Conservation (phyloP, 2,888 invertebrate species). For the Sminthurinus aureus region DNA sequence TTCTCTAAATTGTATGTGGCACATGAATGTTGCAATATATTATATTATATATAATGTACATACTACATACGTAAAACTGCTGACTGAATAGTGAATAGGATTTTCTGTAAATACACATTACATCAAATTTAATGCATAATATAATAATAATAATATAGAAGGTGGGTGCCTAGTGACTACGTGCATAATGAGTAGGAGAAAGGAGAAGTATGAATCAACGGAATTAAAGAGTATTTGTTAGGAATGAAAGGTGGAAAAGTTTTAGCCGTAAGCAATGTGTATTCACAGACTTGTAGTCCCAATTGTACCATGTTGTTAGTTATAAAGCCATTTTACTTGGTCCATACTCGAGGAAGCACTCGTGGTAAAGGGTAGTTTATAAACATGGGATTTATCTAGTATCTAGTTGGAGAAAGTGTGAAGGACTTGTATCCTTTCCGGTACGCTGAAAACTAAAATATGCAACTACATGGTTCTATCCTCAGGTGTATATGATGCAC, state of each 20-base stretch:
- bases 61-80: too few species aligned
- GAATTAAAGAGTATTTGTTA: too few species aligned
- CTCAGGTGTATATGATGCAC: neutral
- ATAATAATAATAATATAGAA: too few species aligned
- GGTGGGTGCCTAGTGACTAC: too few species aligned
- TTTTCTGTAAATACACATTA: too few species aligned
- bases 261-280: too few species aligned
- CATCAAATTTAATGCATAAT: too few species aligned
- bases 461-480: neutral
- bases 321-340: neutral
- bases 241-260: too few species aligned
- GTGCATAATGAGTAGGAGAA: neutral
- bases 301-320: neutral
- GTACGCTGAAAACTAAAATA: neutral
- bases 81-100: too few species aligned
- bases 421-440: neutral
- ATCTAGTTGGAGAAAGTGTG: neutral
- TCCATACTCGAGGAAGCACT: neutral
- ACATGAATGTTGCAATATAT: neutral
- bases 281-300: too few species aligned
- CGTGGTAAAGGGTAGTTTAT: neutral
- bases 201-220: neutral
- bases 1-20: neutral
- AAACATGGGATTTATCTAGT: neutral
- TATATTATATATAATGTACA: neutral